A percentile compares a stretch with the other conserved stretches of the same genome.
Conservation (phyloP, 2,797 vertebrate species). For the Hippopotamyrus pictus region DNA sequence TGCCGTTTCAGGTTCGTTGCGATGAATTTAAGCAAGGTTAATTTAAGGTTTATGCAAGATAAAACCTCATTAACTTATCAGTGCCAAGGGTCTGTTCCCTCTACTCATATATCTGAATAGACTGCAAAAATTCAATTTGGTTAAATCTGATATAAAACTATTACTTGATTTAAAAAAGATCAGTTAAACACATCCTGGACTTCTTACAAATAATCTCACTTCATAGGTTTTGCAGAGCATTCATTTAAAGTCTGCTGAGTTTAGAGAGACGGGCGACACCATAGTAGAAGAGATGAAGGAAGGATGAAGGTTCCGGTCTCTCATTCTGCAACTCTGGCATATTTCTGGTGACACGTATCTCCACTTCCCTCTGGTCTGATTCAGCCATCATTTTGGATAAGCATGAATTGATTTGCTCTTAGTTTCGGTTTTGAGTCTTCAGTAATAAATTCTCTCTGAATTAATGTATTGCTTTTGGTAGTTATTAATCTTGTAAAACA, state of each 20-base stretch:
- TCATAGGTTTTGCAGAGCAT: background rate
- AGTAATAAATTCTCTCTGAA: background rate
- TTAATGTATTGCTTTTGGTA: background rate
- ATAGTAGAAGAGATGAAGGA: background rate
- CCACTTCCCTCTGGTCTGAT: background rate
- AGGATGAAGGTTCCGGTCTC: background rate
- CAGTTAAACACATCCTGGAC: background rate
- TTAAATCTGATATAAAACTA: background rate
- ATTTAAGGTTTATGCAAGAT: background rate
- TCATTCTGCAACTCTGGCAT: background rate
- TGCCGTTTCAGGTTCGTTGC: background rate
- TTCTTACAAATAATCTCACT: background rate
- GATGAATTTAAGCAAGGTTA: background rate
- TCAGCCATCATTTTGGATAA: background rate
- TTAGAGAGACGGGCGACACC: background rate
- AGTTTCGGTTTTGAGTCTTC: background rate
- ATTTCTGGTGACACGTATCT: background rate
- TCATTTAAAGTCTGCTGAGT: background rate
- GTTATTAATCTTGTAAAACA: background rate
- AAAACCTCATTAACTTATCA: background rate
- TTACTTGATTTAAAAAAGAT: background rate
- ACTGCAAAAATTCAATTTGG: background rate
- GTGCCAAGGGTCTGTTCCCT: background rate
- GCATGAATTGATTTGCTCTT: background rate
- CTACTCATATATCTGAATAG: background rate